These are phyloP conservation scores for Channallabes apus DNA, from an alignment of 2,797 vertebrate genomes.

Conservation along the genomic window DNA sequence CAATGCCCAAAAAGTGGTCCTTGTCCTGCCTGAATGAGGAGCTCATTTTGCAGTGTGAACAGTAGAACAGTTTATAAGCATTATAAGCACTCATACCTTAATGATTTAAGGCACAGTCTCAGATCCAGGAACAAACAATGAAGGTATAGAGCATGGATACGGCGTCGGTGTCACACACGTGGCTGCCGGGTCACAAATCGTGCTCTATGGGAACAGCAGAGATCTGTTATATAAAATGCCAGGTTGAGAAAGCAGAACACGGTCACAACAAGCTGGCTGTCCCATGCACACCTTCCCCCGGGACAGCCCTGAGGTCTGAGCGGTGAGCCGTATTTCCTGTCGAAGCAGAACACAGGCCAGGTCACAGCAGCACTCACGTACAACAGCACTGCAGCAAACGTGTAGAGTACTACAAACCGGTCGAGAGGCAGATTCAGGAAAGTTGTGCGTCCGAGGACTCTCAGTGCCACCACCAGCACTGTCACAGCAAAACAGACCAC, in stretches of 20 bases:
- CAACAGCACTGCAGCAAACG: constrained; percentile 82
- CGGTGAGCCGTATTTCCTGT: constrained; percentile 85
- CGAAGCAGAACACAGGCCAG: constrained; percentile 93
- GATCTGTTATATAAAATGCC: constrained; percentile 80
- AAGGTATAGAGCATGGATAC: neutral
- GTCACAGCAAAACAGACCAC: constrained; percentile 82
- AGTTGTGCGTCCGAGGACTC: constrained; percentile 76
- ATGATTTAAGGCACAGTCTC: neutral
- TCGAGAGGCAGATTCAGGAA: constrained; percentile 79
- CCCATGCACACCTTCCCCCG: constrained; percentile 86
- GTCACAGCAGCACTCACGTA: constrained; percentile 86
- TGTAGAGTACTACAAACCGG: constrained; percentile 82
- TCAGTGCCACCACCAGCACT: constrained; percentile 78
- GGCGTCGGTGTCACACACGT: constrained; percentile 12
- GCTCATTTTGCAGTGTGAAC: neutral
- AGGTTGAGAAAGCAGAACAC: constrained; percentile 89
- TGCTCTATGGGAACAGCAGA: constrained; percentile 84
- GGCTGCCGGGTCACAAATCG: constrained; percentile 69
- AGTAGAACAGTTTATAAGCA: neutral
- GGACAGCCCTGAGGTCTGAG: constrained; percentile 76
- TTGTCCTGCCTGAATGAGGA: neutral
- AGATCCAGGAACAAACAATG: neutral
- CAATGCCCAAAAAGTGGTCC: neutral
- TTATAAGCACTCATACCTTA: too few species aligned
- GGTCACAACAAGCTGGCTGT: constrained; percentile 87